Evolutionary conservation across 2,797 vertebrate genomes (phyloP), one percentile per base, ranked within the genome.

Genomic region (Moxostoma hubbsi): DNA sequence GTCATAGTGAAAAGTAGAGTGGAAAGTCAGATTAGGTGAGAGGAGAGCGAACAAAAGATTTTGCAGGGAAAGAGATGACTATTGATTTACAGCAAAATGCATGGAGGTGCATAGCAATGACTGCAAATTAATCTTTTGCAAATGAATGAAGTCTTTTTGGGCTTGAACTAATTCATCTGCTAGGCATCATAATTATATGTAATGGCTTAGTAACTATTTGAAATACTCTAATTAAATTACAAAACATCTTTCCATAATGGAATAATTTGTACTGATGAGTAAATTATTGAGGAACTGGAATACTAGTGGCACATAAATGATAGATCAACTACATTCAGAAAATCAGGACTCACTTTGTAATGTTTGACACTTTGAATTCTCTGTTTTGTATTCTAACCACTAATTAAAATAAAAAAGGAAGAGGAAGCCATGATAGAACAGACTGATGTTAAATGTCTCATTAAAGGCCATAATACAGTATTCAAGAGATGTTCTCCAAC

Each of bases 81-180:
- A 86, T 86, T 64, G 86, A 87, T 85, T 84, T 73, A 79, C 9
- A 61, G 72, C 55, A 47, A 77, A 66, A 81, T 73, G 49, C 72
- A 71, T 50, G 69, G 69, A 75, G 54, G 64, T 74, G 50, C 46
- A 69, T 62, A 47, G 71, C n/a, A 66, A 76, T 63, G 68, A 67
- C 59, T 65, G 51, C 69, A 69, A 72, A 46, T 73, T 58, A 77
- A 73, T 61, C 64, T 45, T n/a, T n/a, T n/a, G n/a, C n/a, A n/a
- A n/a, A n/a, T n/a, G n/a, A n/a, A n/a, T n/a, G n/a, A 51, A 8
- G 55, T 75, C 46, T 58, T 65, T 79, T 65, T 73, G 11, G 45
- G 36, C 68, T 36, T 57, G 51, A 53, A 57, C 66, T 58, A 55
- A 71, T 58, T 15, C 9, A 36, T 70, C 43, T 79, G 51, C 51